Base-by-base conservation (phyloP, 1,140 invertebrate genomes). In the Pachypeltis micranthus region DNA sequence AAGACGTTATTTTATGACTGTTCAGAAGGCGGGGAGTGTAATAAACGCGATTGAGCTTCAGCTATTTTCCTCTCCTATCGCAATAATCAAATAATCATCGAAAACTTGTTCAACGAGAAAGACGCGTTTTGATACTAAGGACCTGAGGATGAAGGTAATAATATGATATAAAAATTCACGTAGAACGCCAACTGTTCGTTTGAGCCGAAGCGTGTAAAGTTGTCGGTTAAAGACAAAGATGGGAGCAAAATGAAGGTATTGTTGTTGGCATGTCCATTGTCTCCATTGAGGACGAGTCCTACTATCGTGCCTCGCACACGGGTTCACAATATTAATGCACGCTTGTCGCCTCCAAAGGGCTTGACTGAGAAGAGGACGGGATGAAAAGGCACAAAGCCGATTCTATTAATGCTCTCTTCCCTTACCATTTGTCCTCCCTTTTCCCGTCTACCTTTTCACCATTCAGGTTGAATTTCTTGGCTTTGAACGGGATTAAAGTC, bases 321-420 rank as follows among this genome's bases (percentile, higher is more conserved):
- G 47, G 47, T 51, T 51, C 47, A 51, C 47, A 51, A 51, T 16
- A 51, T 51, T 51, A 51, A 51, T 51, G 47, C 47, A 51, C 47
- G 47, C 47, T 62, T 16, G 44, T 61, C 39, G 27, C 64, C 47
- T 61, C 69, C 57, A 70, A 75, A 80, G 90, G 90, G 56, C 87
- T 90, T 55, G 89, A 88, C 74, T 88, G 88, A n/a, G 82, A 87
- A 10, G 74, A 81, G 61, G 89, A 88, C 0, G 81, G 81, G 69
- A 75, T 51, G 47, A 51, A 51, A 51, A 51, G 31, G 47, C 47
- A 51, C 47, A 51, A 51, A 51, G 47, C 47, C 47, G 47, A 51
- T 51, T 51, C 47, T 51, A 51, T 51, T 51, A 51, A 51, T 51
- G 47, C 47, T 21, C 34, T 39, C n/a, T n/a, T n/a, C n/a, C n/a